phyloP scores from a whole-genome alignment of 2,797 vertebrate genomes.

The Cebuella pygmaea region DNA sequence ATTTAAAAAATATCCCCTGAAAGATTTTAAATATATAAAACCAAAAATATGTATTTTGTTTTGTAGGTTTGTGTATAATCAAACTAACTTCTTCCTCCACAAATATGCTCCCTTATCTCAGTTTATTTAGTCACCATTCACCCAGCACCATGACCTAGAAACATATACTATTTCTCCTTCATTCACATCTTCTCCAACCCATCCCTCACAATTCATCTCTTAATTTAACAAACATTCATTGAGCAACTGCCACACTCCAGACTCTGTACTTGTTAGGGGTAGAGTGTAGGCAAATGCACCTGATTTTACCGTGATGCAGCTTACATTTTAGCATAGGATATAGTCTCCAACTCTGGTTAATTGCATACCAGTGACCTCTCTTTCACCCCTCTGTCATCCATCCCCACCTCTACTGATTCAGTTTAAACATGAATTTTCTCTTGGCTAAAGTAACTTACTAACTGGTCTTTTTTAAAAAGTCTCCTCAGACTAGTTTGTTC shows the following conservation, averaged over 20 bases:
- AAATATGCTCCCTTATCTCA: neutral
- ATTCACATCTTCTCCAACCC: neutral
- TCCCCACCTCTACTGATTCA: neutral
- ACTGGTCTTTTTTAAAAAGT: neutral
- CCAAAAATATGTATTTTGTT: neutral
- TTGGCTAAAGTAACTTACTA: conserved; percentile 3
- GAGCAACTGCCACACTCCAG: neutral
- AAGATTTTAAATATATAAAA: neutral
- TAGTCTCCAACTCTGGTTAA: neutral
- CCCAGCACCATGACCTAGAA: neutral
- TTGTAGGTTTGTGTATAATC: neutral
- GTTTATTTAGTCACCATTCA: neutral
- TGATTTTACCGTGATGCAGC: neutral
- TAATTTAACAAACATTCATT: neutral
- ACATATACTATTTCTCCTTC: neutral
- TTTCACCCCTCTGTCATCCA: neutral
- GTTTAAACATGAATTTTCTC: neutral
- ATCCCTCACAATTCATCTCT: neutral
- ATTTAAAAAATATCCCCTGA: neutral
- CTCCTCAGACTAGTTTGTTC: neutral
- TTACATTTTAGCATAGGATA: neutral
- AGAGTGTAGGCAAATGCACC: neutral
- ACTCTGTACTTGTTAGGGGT: neutral
- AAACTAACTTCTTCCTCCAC: neutral
- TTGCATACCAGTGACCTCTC: neutral